Percentiles rank a stretch among this genome's conserved stretches.
Conservation (phyloP, 2,797 vertebrate genomes). For the Danio choprae region DNA sequence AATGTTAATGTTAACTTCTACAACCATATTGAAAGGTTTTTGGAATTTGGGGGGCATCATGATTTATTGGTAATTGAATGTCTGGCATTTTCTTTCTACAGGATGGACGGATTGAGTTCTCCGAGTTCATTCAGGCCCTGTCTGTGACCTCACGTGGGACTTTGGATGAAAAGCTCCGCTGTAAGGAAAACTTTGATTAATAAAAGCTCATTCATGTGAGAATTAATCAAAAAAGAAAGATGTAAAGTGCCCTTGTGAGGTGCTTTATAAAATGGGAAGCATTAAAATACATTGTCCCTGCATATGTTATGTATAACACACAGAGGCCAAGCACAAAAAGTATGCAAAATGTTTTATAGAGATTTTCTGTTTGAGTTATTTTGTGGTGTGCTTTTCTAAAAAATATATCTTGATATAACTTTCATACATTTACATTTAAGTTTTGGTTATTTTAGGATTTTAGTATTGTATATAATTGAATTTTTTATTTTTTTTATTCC, state of each 20-base stretch:
- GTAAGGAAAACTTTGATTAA: constrained; percentile 77
- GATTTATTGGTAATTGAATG: constrained; percentile 53
- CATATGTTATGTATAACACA: neutral
- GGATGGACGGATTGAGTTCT: constrained; percentile 97
- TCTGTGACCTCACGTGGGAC: constrained; percentile 96
- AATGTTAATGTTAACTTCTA: neutral
- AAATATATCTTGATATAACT: no score
- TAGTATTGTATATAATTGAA: no score
- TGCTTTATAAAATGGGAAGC: neutral
- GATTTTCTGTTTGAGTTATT: no score
- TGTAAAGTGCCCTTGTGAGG: neutral
- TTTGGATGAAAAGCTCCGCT: constrained; percentile 94
- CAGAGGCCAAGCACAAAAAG: neutral
- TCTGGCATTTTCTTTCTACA: constrained; percentile 61
- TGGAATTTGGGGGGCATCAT: neutral
- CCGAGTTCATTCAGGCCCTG: constrained; percentile 96
- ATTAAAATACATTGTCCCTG: neutral
- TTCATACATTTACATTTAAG: no score
- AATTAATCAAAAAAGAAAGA: neutral
- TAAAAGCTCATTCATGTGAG: neutral
- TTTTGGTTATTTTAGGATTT: no score
- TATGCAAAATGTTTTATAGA: no score
- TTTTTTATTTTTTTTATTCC: no score
- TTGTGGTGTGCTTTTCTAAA: no score
- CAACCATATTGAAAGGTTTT: neutral